Evolutionary conservation across 2,888 invertebrate genomes (phyloP), one percentile per base, ranked within the genome.

Genomic region (Watsonalla binaria): DNA sequence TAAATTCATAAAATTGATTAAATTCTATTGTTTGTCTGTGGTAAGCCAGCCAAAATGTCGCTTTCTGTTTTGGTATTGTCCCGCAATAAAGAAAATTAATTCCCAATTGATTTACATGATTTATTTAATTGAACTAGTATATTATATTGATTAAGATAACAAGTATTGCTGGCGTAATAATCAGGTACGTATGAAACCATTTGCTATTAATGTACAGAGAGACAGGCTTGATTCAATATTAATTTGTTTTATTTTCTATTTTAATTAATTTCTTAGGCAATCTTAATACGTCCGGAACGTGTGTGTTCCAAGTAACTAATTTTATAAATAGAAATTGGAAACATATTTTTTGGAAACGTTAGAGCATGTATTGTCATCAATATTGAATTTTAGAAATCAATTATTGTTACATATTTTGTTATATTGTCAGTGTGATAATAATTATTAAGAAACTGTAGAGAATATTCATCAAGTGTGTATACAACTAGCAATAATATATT

Each of bases 61-160:
- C 80, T 82, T 78, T 82, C 82, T 90, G 90, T 90, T 90, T 88
- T 89, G 86, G 85, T 88, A 81, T 82, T 75, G 68, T 82, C 76
- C 79, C 73, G 73, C 70, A 80, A 73, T 81, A 80, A 77, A 86
- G 76, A 65, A 81, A 82, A 82, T 80, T 76, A 80, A 78, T 80
- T 82, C 82, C 75, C 66, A 61, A 71, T 76, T 78, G 72, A 80
- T 78, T 76, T 76, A 70, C 65, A 76, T 75, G 76, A 72, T 68
- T 77, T 74, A 68, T 65, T 62, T 61, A 57, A 65, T 73, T 68
- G 64, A 55, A 65, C 60, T 60, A 59, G 63, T 62, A 68, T 68
- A 67, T 66, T 63, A 65, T 70, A 60, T 60, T 61, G 65, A 70
- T 65, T 69, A 71, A 70, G 72, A 74, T 66, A 68, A 62, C 58